Base-by-base conservation (phyloP, 2,797 vertebrate genomes). In the Synanceia verrucosa region DNA sequence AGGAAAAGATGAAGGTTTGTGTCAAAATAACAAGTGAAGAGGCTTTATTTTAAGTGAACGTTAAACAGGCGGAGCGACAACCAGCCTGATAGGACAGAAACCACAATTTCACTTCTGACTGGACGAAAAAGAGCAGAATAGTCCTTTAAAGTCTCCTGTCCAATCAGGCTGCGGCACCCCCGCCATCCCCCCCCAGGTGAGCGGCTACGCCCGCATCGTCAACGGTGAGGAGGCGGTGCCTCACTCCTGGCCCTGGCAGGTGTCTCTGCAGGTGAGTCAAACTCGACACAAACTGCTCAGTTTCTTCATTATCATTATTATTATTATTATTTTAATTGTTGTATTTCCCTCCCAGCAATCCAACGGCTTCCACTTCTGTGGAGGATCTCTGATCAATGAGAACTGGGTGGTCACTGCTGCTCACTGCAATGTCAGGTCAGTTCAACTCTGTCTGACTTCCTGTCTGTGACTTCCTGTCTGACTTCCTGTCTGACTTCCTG, bases 201-300 rank as follows among this genome's bases (percentile, higher is more conserved):
- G 11, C 0, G 89, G 94, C 34, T 91, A 93, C 12, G 56, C 92
- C 63, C 88, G 93, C 65, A 94, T 95, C 4, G 90, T 95, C 58
- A 95, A 94, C 5, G 94, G 94, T 0, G 94, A 94, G 68, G 92
- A 94, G 5, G 92, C 94, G 0, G 73, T 93, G 36, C 92, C 94
- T 2, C 91, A 94, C 55, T 95, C 94, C 59, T 95, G 95, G 94
- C 94, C 94, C 80, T 95, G 94, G 94, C 93, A 95, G 90, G 93
- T 94, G 62, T 95, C 95, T 10, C 86, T 95, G 68, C 94, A 95
- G 94, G 95, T 95, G 63, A 81, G 73, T 66, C 31, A 18, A 37
- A 13, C 14, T 37, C 36, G 16, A 37, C 36, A 37, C 36, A 37
- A 37, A 7, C 13, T 37, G 13, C 36, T 16, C 13, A 6, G 13